phyloP scores from a whole-genome alignment of 2,113 vertebrate genomes.

The Donacobius atricapilla region DNA sequence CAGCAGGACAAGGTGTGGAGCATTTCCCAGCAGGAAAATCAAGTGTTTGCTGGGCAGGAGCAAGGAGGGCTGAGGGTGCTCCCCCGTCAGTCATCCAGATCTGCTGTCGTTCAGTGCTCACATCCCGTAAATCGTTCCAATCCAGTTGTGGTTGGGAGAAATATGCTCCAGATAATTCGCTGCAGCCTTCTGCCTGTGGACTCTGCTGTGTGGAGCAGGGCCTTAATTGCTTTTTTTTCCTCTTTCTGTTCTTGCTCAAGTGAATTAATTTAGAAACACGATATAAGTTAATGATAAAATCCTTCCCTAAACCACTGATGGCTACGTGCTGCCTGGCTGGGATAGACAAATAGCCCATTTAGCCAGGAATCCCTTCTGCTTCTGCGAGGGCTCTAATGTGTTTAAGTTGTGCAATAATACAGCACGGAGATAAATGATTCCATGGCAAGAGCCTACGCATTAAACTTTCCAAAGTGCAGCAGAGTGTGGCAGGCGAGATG shows the following conservation, averaged over 20 bases:
- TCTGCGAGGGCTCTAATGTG: neutral
- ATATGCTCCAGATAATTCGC: neutral
- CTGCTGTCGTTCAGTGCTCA: neutral
- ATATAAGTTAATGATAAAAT: slow-evolving; percentile 30
- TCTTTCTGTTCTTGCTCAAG: neutral
- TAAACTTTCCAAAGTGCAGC: slow-evolving; percentile 15
- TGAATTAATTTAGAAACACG: slow-evolving; percentile 44
- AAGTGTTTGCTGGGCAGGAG: neutral
- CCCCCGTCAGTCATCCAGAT: neutral
- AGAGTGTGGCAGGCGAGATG: neutral
- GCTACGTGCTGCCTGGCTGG: neutral
- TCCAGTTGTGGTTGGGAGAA: slow-evolving; percentile 23
- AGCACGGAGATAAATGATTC: neutral
- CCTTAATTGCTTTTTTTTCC: slow-evolving; percentile 8
- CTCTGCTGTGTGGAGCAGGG: slow-evolving; percentile 17
- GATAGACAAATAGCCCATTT: neutral
- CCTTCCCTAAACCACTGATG: slow-evolving; percentile 10
- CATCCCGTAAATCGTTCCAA: slow-evolving; percentile 47
- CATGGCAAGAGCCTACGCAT: neutral
- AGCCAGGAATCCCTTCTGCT: neutral
- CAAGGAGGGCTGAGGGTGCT: neutral
- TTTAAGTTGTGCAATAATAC: neutral
- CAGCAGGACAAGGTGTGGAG: fast-evolving
- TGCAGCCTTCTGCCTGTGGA: slow-evolving; percentile 37
- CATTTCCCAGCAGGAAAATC: neutral